Base-by-base conservation (phyloP, 1,140 invertebrate species). In the Frieseomelitta varia region DNA sequence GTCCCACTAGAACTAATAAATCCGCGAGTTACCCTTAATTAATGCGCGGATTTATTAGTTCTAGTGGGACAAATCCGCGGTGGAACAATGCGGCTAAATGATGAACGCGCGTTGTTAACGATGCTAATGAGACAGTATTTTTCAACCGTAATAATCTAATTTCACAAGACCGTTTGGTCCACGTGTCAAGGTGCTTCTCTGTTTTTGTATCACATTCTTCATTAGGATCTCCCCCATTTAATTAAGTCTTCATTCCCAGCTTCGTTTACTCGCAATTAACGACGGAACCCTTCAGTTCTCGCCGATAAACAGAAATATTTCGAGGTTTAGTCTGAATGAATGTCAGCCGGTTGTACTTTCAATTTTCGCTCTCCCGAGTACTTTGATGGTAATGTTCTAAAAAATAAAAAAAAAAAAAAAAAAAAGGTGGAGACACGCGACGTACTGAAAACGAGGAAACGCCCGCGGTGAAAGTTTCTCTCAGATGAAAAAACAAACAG, bases 1-100 rank as follows among this genome's bases (percentile, higher is more conserved):
- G 47, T 78, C 85, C 77, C 86, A 83, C 69, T 86, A 76, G 79
- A 83, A 84, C 86, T 87, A 87, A 87, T 87, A 84, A 65, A 87
- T 85, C n/a, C 75, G 74, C 58, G 74, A 78, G 72, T 39, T 82
- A 51, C 51, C 68, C 69, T 86, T 86, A 87, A 87, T 87, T 85
- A 80, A 85, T 58, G 63, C 77, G 61, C 39, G n/a, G n/a, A n/a
- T n/a, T n/a, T n/a, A n/a, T n/a, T n/a, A n/a, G n/a, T n/a, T n/a
- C n/a, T n/a, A n/a, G n/a, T n/a, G n/a, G n/a, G n/a, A n/a, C n/a
- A n/a, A n/a, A n/a, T n/a, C n/a, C 82, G 61, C 73, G 83, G 58
- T 3, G 61, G 75, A 79, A 84, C 53, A 63, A 68, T 51, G 84
- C 73, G 69, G 53, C 71, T 86, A 85, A 86, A 85, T 68, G 82